Evolutionary conservation across 2,113 vertebrate genomes (phyloP), one percentile per base, ranked within the genome.

Genomic region (Aegithalos caudatus): DNA sequence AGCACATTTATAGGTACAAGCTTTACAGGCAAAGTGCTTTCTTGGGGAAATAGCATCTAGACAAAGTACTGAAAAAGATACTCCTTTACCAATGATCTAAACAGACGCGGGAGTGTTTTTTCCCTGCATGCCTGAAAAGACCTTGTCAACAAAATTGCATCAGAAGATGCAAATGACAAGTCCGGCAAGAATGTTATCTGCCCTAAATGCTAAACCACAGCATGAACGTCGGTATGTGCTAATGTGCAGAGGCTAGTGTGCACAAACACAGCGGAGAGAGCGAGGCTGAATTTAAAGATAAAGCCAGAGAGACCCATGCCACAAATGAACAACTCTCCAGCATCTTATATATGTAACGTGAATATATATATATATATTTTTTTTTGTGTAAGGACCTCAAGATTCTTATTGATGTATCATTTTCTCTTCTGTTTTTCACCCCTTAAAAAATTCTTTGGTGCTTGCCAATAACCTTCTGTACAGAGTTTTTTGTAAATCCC

Each of bases 81-180:
- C 33, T 58, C 38, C 51, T 77, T 80, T 78, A 78, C 76, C 92
- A 72, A 10, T 38, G 79, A 83, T 66, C 62, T 25, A 25, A 89
- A 65, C 48, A 85, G 92, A 81, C 7, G 3, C 5, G 0, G 31
- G 37, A 83, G 64, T 15, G 23, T 5, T n/a, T 62, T 54, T 14
- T 3, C 62, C 37, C 58, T 57, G 50, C 38, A 47, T 64, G 93
- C 79, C 81, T 95, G 79, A 58, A 93, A 93, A 74, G 81, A 86
- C 48, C 79, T 67, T 71, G 88, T 88, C 93, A 95, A 93, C 67
- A 86, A 67, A 92, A 94, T 74, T 88, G 78, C 71, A 84, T 76
- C 89, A 91, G 86, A 69, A 72, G 77, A 94, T 65, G 73, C 56
- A 88, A 82, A 90, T 61, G 54, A 57, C 74, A 82, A 71, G 85